Evolutionary conservation across 2,797 vertebrate genomes (phyloP).

Genomic region (Galagoides demidoff): DNA sequence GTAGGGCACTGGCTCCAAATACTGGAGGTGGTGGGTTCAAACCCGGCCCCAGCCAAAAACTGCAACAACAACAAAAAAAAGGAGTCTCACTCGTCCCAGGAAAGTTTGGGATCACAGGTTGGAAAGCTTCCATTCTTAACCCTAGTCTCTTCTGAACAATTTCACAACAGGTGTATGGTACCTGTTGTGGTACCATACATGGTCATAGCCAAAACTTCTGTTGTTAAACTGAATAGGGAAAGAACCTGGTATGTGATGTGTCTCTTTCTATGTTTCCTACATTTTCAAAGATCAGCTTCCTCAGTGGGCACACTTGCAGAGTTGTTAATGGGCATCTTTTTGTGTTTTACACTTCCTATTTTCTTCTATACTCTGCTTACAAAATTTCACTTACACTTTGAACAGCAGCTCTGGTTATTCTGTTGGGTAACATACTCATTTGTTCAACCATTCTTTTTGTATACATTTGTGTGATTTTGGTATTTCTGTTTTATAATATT

Average conservation of each 20-base stretch:
- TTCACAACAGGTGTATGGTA: neutral
- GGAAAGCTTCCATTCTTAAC: neutral
- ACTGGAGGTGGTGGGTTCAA: too few species aligned
- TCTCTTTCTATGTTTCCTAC: neutral
- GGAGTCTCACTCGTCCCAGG: neutral
- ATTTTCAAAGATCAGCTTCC: neutral
- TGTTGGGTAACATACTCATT: neutral
- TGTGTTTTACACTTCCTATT: neutral
- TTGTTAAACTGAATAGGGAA: neutral
- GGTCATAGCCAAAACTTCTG: too few species aligned
- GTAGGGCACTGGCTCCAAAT: too few species aligned
- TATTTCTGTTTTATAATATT: slow-evolving; percentile 9
- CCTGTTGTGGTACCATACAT: too few species aligned
- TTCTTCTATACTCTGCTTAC: neutral
- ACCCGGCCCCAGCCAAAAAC: too few species aligned
- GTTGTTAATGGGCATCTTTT: neutral
- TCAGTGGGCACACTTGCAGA: neutral
- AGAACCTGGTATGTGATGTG: neutral
- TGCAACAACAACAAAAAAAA: neutral
- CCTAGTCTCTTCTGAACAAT: neutral
- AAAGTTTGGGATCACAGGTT: neutral
- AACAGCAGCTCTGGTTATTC: neutral
- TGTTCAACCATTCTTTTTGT: neutral
- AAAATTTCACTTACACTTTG: neutral
- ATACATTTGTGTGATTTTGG: neutral